phyloP scores from a whole-genome alignment of 2,797 vertebrate species.

The Muscicapa striata region DNA sequence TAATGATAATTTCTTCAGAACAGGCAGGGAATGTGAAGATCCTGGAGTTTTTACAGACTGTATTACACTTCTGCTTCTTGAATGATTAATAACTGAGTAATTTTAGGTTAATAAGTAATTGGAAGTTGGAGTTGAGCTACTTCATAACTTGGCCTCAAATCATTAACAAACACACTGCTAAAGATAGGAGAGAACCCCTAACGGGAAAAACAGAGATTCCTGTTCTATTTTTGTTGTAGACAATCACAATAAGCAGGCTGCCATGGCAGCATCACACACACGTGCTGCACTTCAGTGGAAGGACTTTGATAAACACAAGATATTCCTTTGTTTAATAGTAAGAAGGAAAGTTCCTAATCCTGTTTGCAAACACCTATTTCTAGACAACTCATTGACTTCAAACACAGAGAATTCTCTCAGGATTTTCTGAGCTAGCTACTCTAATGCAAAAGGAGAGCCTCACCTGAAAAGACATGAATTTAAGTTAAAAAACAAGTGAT shows the following conservation, averaged over 20 bases:
- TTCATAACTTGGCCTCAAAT: neutral
- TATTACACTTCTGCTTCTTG: neutral
- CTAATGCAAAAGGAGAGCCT: neutral
- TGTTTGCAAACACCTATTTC: neutral
- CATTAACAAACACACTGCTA: neutral
- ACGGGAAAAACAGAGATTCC: fast-evolving
- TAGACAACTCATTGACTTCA: neutral
- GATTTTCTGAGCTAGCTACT: neutral
- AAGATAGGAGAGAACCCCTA: neutral
- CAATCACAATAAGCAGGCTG: neutral
- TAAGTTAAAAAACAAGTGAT: neutral
- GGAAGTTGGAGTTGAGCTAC: neutral
- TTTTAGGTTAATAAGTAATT: conserved; percentile 11
- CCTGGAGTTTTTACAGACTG: neutral
- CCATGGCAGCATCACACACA: neutral
- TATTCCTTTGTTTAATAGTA: neutral
- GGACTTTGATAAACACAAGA: neutral
- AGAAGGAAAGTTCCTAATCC: neutral
- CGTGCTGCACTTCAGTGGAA: neutral
- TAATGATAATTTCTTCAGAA: neutral
- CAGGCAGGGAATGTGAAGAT: neutral
- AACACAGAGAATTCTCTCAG: neutral
- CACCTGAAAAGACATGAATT: neutral
- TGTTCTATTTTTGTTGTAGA: neutral
- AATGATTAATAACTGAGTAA: neutral